Evolutionary conservation across 2,113 vertebrate species (phyloP).

Genomic region (Syngnathoides biaculeatus): DNA sequence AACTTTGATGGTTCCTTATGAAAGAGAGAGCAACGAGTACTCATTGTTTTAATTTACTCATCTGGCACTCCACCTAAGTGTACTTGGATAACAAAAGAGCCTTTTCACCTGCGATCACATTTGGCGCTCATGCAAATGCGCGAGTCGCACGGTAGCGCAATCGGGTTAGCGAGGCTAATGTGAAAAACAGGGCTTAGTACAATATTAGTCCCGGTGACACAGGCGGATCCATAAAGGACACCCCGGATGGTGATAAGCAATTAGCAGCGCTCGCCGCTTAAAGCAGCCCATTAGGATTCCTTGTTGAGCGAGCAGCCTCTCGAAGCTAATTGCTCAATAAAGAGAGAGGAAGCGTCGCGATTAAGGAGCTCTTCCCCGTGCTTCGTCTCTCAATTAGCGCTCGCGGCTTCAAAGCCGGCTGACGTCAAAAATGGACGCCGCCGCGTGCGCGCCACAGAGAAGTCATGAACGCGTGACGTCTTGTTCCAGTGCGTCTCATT

Average conservation of each 20-base stretch:
- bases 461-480: neutral
- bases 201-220: conserved; percentile 48
- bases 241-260: neutral
- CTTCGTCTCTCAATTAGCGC: conserved; percentile 77
- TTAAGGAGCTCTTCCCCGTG: conserved; percentile 91
- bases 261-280: neutral
- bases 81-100: neutral
- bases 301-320: conserved; percentile 87
- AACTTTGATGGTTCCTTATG: too few relatives aligned
- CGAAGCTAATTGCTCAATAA: conserved; percentile 95
- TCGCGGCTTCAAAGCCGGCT: conserved; percentile 52
- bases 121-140: neutral
- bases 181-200: conserved; percentile 43
- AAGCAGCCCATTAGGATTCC: conserved; percentile 84
- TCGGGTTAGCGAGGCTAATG: neutral
- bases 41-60: neutral
- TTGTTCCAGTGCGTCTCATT: neutral
- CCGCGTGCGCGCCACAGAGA: conserved; percentile 68
- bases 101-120: neutral
- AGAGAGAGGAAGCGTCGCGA: conserved; percentile 87
- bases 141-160: neutral
- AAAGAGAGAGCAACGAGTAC: too few relatives aligned
- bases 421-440: conserved; percentile 69
- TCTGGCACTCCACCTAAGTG: neutral
- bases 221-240: conserved; percentile 43